phyloP scores from a whole-genome alignment of 2,888 invertebrate genomes.

The Taenaris catops region DNA sequence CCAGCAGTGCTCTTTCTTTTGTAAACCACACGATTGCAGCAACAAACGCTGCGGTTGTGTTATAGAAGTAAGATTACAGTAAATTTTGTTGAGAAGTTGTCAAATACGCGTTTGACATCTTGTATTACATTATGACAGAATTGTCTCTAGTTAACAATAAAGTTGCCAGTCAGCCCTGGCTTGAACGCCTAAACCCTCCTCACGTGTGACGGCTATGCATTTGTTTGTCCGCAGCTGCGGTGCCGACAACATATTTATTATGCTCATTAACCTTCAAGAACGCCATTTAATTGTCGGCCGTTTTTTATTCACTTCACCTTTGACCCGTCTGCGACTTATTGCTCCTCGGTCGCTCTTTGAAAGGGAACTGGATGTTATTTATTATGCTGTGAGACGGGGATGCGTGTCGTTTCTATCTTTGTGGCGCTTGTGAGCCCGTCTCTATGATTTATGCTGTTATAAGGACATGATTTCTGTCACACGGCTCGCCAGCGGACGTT shows the following conservation, averaged over 20 bases:
- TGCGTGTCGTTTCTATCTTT: constrained; percentile 71
- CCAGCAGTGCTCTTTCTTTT: no score
- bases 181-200: constrained; percentile 48
- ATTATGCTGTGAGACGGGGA: constrained; percentile 64
- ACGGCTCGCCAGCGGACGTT: no score
- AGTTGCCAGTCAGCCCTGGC: constrained; percentile 58
- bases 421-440: constrained; percentile 69
- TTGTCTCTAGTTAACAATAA: constrained; percentile 43
- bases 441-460: constrained; percentile 70
- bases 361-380: constrained; percentile 76
- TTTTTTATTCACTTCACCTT: constrained; percentile 79
- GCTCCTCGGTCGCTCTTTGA: constrained; percentile 74
- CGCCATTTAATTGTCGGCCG: constrained; percentile 80
- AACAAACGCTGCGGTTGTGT: no score
- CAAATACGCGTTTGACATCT: no score
- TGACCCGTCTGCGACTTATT: constrained; percentile 76
- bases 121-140: constrained; percentile 10
- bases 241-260: constrained; percentile 80
- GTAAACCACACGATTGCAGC: no score
- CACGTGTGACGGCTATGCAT: constrained; percentile 70
- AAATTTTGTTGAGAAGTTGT: no score
- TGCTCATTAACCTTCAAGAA: constrained; percentile 80
- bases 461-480: constrained; percentile 68
- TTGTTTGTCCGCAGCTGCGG: constrained; percentile 76
- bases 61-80: no score